A percentile compares a stretch with the other conserved stretches of the same genome.
phyloP scores from a whole-genome alignment of 2,888 invertebrate genomes.

The Megastigmus dorsalis region DNA sequence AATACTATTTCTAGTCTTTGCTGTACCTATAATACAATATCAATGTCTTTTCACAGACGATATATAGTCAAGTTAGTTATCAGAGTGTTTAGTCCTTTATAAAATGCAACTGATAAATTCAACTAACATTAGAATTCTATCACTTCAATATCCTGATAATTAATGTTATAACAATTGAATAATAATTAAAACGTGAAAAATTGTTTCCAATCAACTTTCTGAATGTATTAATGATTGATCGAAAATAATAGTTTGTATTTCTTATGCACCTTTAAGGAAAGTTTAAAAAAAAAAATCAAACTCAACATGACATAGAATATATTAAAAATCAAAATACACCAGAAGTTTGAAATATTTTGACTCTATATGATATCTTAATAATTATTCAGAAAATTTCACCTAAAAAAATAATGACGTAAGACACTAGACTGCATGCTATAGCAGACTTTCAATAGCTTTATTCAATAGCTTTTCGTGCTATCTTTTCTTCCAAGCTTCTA shows the following conservation, averaged over 20 bases:
- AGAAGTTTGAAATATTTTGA: too few species aligned
- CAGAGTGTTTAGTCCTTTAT: neutral
- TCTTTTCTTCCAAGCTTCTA: constrained; percentile 43
- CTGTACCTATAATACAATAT: constrained; percentile 46
- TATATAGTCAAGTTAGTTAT: constrained; percentile 7
- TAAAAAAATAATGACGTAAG: neutral
- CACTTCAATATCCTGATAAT: neutral
- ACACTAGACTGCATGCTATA: neutral
- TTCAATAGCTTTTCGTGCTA: constrained; percentile 13
- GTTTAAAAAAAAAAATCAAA: too few species aligned
- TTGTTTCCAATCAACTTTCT: too few species aligned
- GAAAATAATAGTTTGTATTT: too few species aligned
- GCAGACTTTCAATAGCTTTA: constrained; percentile 17
- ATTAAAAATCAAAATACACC: too few species aligned
- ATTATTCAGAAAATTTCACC: neutral
- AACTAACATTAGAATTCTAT: neutral
- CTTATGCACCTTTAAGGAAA: too few species aligned
- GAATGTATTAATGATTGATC: too few species aligned
- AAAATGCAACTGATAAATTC: neutral
- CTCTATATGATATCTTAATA: too few species aligned
- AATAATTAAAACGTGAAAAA: neutral
- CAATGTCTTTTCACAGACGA: constrained; percentile 23
- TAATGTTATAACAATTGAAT: neutral
- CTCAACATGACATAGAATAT: too few species aligned
- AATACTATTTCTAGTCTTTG: constrained; percentile 39